These are phyloP conservation scores for Megathymus violae DNA, from an alignment of 1,140 invertebrate species.

Conservation along the genomic window DNA sequence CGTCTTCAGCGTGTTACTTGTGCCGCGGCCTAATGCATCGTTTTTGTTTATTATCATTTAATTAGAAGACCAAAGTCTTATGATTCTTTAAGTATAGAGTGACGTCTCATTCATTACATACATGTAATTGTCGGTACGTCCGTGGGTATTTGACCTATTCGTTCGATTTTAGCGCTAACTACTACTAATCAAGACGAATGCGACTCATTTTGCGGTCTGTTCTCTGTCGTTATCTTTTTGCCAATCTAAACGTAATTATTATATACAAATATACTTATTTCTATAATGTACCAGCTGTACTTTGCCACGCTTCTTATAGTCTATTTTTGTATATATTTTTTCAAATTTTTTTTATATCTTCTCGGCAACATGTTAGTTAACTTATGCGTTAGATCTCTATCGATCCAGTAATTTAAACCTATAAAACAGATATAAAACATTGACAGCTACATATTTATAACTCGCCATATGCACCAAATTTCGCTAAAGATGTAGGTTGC, in stretches of 20 bases:
- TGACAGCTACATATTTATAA: no score
- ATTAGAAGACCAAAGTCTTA: constrained; percentile 67
- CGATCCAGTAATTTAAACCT: no score
- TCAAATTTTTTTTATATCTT: no score
- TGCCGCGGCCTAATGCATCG: constrained; percentile 37
- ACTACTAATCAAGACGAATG: constrained; percentile 22
- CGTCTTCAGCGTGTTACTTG: constrained; percentile 35
- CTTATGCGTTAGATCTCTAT: no score
- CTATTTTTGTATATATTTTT: background rate
- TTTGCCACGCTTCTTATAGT: background rate
- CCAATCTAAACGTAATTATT: constrained; percentile 17
- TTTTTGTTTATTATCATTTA: constrained; percentile 74
- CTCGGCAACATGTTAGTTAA: no score
- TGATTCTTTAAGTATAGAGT: constrained; percentile 53
- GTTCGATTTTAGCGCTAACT: constrained; percentile 18
- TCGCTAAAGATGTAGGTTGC: no score
- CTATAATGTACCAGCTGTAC: background rate
- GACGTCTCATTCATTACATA: constrained; percentile 51
- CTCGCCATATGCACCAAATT: no score
- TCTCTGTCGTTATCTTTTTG: constrained; percentile 13
- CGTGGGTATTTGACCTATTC: constrained; percentile 46
- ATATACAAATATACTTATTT: background rate
- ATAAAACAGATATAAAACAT: no score
- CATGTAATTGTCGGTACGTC: constrained; percentile 32
- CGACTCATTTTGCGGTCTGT: constrained; percentile 1